Evolutionary conservation across 2,888 invertebrate species (phyloP).

Genomic region (Campoplex nolae): DNA sequence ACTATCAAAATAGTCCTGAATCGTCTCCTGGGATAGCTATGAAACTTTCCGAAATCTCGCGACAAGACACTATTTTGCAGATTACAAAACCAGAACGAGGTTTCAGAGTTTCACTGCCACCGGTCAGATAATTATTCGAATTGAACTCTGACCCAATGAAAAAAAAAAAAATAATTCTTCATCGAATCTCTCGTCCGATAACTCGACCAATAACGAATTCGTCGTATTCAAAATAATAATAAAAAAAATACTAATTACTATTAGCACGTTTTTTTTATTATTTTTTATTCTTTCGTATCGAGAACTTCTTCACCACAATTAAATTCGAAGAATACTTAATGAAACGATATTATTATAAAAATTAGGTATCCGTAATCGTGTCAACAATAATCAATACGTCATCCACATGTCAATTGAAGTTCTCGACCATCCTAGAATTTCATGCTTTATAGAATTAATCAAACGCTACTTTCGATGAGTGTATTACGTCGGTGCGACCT

Average conservation of each 20-base stretch:
- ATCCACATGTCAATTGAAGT: not conserved
- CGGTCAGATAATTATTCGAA: too few relatives aligned
- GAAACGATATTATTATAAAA: not conserved
- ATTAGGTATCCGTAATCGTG: not conserved
- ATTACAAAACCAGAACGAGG: not conserved
- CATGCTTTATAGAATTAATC: constrained; percentile 32
- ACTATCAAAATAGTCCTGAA: constrained; percentile 18
- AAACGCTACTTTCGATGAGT: constrained; percentile 20
- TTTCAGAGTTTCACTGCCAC: not conserved
- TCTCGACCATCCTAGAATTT: not conserved
- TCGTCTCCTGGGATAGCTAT: constrained; percentile 5
- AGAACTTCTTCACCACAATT: not conserved
- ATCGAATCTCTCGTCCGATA: not conserved
- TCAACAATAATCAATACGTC: not conserved
- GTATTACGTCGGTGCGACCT: constrained; percentile 12
- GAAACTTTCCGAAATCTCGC: not conserved
- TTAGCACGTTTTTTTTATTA: too few relatives aligned
- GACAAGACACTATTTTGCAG: not conserved
- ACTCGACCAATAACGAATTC: too few relatives aligned
- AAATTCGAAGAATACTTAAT: too few relatives aligned
- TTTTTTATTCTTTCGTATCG: too few relatives aligned
- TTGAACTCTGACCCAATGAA: too few relatives aligned
- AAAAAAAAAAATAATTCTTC: not conserved
- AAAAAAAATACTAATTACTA: too few relatives aligned
- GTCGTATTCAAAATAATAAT: too few relatives aligned